Evolutionary conservation across 2,113 vertebrate species (phyloP), one percentile per base, ranked within the genome.

Genomic region (Tychaedon coryphoeus): DNA sequence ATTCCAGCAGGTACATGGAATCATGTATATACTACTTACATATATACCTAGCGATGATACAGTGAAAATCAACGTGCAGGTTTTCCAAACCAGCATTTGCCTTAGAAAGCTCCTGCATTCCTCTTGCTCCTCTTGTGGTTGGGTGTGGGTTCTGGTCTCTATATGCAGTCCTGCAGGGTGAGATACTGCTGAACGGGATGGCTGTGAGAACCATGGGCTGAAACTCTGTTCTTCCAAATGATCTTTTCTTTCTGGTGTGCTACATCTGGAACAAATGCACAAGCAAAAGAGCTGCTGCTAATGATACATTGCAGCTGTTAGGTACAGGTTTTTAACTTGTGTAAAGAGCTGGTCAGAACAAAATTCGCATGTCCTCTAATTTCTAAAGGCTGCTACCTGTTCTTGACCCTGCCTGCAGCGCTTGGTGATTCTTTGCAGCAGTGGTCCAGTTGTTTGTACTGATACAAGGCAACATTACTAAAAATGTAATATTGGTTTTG

Each of bases 151-250:
- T 53, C 11, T 83, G 34, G 5, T 76, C 28, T 77, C 25, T 34
- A 0, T 13, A 1, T 10, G 1, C 3, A 12, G 36, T 62, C 9
- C 33, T 75, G 7, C 56, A 43, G 51, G 4, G 3, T 12, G 66
- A 76, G 85, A 22, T 31, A 25, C 29, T 71, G 57, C 73, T 67
- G 69, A 31, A 28, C 0, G 0, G 42, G 28, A 9, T 6, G 15
- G 33, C 61, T 80, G 5, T 24, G 51, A 2, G 5, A 42, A 9
- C 67, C 29, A 12, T 3, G 0, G 56, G 57, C 56, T 83, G 25
- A 17, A 61, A 66, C 36, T 14, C 2, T 17, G 0, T 23, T 75
- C 77, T 61, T 29, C 19, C 58, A 69, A 54, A 74, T 47, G 1
- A 15, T 47, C 28, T 86, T 54, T 48, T 25, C 58, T 67, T 38